Conservation (phyloP, 1,140 invertebrate genomes). For the Philopotamus ludificatus region DNA sequence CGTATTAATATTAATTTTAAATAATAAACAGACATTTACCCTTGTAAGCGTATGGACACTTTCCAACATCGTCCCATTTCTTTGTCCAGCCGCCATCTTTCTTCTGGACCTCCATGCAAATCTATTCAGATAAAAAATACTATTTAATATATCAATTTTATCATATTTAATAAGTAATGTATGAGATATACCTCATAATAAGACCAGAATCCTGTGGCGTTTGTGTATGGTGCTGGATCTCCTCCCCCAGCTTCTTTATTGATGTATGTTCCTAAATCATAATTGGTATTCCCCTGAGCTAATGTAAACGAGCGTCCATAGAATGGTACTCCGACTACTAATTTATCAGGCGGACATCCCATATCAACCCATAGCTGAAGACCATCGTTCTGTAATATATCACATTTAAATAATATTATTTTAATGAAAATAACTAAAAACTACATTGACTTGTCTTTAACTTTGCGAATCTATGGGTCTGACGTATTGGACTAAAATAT, state of each 20-base stretch:
- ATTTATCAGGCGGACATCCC: conserved; percentile 82
- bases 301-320: conserved; percentile 83
- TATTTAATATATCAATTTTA: conserved; percentile 4
- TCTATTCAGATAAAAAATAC: conserved; percentile 52
- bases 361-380: conserved; percentile 80
- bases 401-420: conserved; percentile 28
- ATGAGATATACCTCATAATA: conserved; percentile 75
- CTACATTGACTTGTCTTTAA: too few species aligned
- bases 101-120: conserved; percentile 71
- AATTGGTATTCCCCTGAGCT: conserved; percentile 76
- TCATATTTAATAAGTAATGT: conserved; percentile 7
- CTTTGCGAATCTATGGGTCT: too few species aligned
- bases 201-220: conserved; percentile 79
- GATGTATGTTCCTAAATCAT: conserved; percentile 78
- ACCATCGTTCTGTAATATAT: conserved; percentile 72
- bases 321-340: conserved; percentile 84
- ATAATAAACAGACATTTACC: conserved; percentile 50
- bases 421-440: too few species aligned
- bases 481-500: too few species aligned
- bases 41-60: conserved; percentile 82
- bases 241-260: conserved; percentile 87
- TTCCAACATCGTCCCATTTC: conserved; percentile 78
- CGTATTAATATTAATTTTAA: background rate
- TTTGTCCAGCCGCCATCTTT: conserved; percentile 72
- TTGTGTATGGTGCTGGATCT: conserved; percentile 78